Base-by-base conservation (phyloP, 2,888 invertebrate genomes). In the Phania funesta region DNA sequence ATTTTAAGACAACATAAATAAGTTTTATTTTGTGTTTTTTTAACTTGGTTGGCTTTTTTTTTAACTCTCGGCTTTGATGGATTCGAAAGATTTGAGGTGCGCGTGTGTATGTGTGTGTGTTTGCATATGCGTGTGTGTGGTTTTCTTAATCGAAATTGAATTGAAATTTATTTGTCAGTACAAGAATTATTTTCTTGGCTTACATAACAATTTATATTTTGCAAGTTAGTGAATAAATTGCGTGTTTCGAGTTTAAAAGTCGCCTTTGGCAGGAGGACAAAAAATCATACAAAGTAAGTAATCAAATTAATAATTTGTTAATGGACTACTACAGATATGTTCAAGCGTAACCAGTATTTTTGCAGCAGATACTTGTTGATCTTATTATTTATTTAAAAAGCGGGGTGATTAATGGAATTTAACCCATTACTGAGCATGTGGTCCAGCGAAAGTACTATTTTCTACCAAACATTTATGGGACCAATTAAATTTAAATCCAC, bases 301-400 rank as follows among this genome's bases (percentile, higher is more conserved):
- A 44, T 68, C 67, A 78, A 46, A 44, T 65, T 78, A 82, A 82
- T 78, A 56, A 52, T 58, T 52, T 78, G 70, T 78, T 82, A 82
- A 82, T 82, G 74, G 68, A 56, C 16, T 44, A 29, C 29, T 29
- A 29, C 29, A 29, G 29, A 6, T 32, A n/a, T n/a, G n/a, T n/a
- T n/a, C n/a, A n/a, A n/a, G n/a, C n/a, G n/a, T n/a, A n/a, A n/a
- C n/a, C n/a, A n/a, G n/a, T n/a, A n/a, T n/a, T n/a, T n/a, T n/a
- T n/a, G n/a, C n/a, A n/a, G n/a, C n/a, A n/a, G n/a, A n/a, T n/a
- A n/a, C n/a, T n/a, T n/a, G n/a, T n/a, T n/a, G n/a, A n/a, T n/a
- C n/a, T n/a, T n/a, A n/a, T n/a, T n/a, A n/a, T n/a, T n/a, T n/a
- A n/a, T n/a, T n/a, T n/a, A n/a, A n/a, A n/a, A n/a, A n/a, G n/a